These are phyloP conservation scores for Eulemur rubriventer DNA, from an alignment of 2,797 vertebrate genomes.

Conservation along the genomic window DNA sequence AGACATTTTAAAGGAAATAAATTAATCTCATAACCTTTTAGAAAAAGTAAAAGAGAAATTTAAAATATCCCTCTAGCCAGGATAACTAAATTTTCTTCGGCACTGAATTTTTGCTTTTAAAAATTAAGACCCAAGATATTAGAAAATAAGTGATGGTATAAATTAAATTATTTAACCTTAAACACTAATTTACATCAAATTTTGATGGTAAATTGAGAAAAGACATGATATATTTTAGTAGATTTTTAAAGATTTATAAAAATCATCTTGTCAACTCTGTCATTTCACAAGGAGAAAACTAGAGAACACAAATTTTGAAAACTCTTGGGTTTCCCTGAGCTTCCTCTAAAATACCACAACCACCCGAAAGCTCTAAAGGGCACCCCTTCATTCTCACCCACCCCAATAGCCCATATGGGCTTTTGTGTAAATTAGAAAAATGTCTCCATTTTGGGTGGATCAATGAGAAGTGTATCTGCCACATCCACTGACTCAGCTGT, in stretches of 20 bases:
- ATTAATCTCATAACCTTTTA: neutral
- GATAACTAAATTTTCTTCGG: neutral
- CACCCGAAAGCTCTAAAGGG: neutral
- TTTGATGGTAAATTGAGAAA: neutral
- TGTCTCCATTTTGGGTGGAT: neutral
- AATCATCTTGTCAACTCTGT: neutral
- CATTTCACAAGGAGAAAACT: neutral
- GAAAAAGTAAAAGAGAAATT: neutral
- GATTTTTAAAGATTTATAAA: neutral
- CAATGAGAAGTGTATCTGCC: neutral
- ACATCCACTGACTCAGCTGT: neutral
- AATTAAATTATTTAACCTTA: neutral
- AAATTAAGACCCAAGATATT: neutral
- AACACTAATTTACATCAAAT: neutral
- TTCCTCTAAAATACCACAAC: neutral
- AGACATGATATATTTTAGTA: neutral
- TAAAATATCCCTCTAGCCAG: neutral
- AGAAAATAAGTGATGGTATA: neutral
- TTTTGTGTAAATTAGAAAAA: neutral
- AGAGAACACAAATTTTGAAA: neutral
- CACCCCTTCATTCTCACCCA: neutral
- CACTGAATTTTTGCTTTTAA: neutral
- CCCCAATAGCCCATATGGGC: neutral
- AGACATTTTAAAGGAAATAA: neutral
- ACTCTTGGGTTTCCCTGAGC: neutral